Percentiles rank a stretch among this genome's conserved stretches.
Evolutionary conservation across 30 jellyfish, hydroid and myxozoan species (phyloP).

Genomic region (Sanderia malayensis): DNA sequence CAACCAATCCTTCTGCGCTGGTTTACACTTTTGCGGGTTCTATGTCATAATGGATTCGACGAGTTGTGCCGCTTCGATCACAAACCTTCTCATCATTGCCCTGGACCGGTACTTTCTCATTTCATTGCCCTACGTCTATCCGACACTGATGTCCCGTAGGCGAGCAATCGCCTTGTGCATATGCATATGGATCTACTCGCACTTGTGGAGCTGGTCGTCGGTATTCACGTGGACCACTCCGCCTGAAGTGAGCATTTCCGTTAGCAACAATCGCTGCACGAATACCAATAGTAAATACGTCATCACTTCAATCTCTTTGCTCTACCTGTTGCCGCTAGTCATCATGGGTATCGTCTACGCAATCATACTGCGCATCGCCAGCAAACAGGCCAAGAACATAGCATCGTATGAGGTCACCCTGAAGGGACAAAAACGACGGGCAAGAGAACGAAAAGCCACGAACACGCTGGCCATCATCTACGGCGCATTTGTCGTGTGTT

Average conservation of each 20-base stretch:
- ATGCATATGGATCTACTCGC: constrained; percentile 78
- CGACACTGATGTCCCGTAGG: constrained; percentile 47
- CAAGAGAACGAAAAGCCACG: constrained; percentile 78
- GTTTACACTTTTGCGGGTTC: constrained; percentile 51
- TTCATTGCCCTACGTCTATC: constrained; percentile 75
- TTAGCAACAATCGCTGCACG: constrained; percentile 22
- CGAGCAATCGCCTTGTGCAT: constrained; percentile 52
- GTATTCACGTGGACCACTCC: constrained; percentile 47
- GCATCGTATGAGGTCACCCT: constrained; percentile 21
- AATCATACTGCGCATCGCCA: constrained; percentile 59
- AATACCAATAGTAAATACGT: constrained; percentile 51
- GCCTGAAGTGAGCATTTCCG: background rate
- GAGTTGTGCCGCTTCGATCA: constrained; percentile 73
- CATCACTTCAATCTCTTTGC: constrained; percentile 27
- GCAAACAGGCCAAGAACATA: constrained; percentile 72
- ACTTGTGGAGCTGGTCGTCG: constrained; percentile 75
- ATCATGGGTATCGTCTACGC: constrained; percentile 74
- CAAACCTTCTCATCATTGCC: constrained; percentile 80
- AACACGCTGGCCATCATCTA: constrained; percentile 79
- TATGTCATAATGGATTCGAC: constrained; percentile 67
- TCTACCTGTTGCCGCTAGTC: constrained; percentile 62
- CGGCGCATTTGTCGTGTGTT: constrained; percentile 85
- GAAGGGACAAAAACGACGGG: constrained; percentile 10
- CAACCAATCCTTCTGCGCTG: constrained; percentile 66
- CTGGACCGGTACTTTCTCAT: constrained; percentile 78